Conservation (phyloP, 2,888 invertebrate species). For the Nasonia oneida region DNA sequence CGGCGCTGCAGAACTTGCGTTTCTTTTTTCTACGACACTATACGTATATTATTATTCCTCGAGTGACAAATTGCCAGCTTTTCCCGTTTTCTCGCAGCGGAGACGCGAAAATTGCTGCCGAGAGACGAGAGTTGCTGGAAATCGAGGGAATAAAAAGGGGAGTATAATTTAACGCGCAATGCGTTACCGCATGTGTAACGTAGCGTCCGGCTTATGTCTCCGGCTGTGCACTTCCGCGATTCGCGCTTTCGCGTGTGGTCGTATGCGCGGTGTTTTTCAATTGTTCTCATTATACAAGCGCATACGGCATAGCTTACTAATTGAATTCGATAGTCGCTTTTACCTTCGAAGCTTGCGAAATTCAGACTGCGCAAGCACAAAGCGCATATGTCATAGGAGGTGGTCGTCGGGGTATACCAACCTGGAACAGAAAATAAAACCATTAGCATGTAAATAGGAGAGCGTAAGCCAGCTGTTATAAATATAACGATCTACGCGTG, state of each 20-base stretch:
- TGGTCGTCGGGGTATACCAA: background rate
- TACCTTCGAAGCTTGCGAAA: background rate
- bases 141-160: conserved; percentile 15
- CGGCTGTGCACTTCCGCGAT: conserved; percentile 33
- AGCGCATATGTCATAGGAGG: background rate
- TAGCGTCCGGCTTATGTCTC: conserved; percentile 7
- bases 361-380: background rate
- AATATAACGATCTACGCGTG: background rate
- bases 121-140: background rate
- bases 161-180: conserved; percentile 36
- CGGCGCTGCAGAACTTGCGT: background rate
- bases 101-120: conserved; percentile 39
- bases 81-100: conserved; percentile 21
- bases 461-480: background rate
- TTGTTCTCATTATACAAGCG: background rate
- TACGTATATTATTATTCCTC: background rate
- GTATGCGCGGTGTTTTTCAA: background rate
- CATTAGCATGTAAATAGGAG: background rate
- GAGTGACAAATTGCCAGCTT: conserved; percentile 4
- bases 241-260: conserved; percentile 23
- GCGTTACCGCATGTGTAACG: background rate
- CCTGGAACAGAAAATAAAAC: conserved; percentile 25
- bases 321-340: background rate
- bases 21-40: background rate
- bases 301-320: background rate